Evolutionary conservation across 2,888 invertebrate species (phyloP), one percentile per base, ranked within the genome.

Genomic region (Caenorhabditis panamensis): DNA sequence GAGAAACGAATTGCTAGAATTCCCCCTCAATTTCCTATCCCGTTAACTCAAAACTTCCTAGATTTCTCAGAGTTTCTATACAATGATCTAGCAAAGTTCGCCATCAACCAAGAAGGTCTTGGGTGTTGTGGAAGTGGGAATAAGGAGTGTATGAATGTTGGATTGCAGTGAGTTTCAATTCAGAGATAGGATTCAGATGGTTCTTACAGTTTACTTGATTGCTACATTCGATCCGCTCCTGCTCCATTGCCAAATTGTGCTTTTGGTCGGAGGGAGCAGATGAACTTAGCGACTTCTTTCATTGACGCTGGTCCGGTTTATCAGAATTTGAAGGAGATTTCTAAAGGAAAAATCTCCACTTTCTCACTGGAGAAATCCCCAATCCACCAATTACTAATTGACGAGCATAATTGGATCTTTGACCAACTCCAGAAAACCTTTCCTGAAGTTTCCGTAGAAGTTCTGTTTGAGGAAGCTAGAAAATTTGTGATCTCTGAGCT

Each of bases 401-500:
- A 66, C 16, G 81, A 81, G 44, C 81, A 81, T 31, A 77, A 81
- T 24, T 77, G 71, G 61, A 49, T 68, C 0, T 54, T 72, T 11
- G 67, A 67, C 13, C 66, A 81, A 36, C 24, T 82, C 2, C 36
- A 64, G 28, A 61, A 36, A 6, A 20, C 20, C 1, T 72, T 66
- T 18, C 79, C 72, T 8, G 54, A 53, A n/a, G 22, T 67, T 47
- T n/a, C 47, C 2, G 0, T 22, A 8, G 89, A 89, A 47, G 56
- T 79, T 2, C 47, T 89, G 2, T 90, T 82, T 68, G 90, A 92
- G 75, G 91, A 92, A 80, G 85, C 91, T 0, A 88, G 92, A 51
- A 88, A 91, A 59, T 91, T 93, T 54, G 85, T 92, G 1, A 87
- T 88, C 1, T 92, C 92, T 11, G 89, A 91, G 61, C 77, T 96